Evolutionary conservation across 2,797 vertebrate species (phyloP).

Genomic region (Danio tinwini): DNA sequence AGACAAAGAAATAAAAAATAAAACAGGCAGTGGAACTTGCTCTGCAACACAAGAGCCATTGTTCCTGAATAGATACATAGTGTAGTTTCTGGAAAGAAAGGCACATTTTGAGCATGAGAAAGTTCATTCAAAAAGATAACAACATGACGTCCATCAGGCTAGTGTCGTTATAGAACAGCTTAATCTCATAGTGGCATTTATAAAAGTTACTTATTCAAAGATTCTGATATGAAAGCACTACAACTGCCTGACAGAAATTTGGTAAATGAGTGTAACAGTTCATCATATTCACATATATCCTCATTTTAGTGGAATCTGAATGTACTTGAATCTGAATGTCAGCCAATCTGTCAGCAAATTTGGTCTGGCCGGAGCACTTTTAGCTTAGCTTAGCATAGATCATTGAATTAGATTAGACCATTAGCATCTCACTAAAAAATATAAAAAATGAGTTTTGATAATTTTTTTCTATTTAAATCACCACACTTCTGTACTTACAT

Average conservation of each 20-base stretch:
- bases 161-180: background rate
- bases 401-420: no score
- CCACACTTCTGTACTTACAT: no score
- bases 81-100: conserved; percentile 11
- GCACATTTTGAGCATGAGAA: background rate
- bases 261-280: conserved; percentile 14
- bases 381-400: no score
- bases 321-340: background rate
- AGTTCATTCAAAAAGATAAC: background rate
- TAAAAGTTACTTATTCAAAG: background rate
- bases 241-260: background rate
- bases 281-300: background rate
- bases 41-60: conserved; percentile 3
- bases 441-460: no score
- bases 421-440: no score
- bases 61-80: background rate
- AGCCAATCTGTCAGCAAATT: no score
- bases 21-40: background rate
- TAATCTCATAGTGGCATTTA: background rate
- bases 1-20: background rate
- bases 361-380: no score
- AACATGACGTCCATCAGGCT: background rate
- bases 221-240: background rate
- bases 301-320: background rate
- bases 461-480: no score